Conservation (phyloP, 2,113 vertebrate genomes). For the Larimichthys crocea region DNA sequence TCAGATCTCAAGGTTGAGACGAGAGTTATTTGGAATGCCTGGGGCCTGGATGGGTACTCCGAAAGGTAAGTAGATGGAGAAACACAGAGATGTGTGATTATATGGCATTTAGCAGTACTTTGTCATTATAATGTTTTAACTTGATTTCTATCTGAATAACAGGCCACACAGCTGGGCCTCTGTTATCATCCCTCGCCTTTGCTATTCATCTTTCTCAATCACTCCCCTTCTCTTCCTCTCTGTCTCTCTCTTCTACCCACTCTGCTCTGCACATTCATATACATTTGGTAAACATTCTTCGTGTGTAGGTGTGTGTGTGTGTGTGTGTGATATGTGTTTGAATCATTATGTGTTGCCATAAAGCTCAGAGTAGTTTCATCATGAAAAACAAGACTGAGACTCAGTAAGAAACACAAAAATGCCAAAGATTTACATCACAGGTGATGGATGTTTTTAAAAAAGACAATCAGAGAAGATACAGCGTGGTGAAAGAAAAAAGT, state of each 20-base stretch:
- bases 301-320: conserved; percentile 5
- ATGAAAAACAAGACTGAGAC: background rate
- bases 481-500: background rate
- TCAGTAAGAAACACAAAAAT: background rate
- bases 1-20: conserved; percentile 47
- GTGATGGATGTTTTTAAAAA: background rate
- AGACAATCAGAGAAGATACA: background rate
- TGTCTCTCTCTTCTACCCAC: background rate
- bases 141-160: conserved; percentile 45
- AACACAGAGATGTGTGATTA: conserved; percentile 47
- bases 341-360: background rate
- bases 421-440: background rate
- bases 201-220: conserved; percentile 43
- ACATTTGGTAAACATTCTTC: conserved; percentile 1
- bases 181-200: conserved; percentile 41
- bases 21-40: conserved; percentile 42
- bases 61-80: conserved; percentile 41
- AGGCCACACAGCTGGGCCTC: conserved; percentile 24
- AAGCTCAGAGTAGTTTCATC: background rate
- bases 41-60: conserved; percentile 40
- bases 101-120: conserved; percentile 37
- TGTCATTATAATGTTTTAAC: conserved; percentile 44
- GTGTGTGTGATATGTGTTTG: background rate
- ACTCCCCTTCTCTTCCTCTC: background rate
- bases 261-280: background rate